A percentile compares a stretch with the other conserved stretches of the same genome.
Evolutionary conservation across 2,797 vertebrate genomes (phyloP).

Genomic region (Pristis pectinata): DNA sequence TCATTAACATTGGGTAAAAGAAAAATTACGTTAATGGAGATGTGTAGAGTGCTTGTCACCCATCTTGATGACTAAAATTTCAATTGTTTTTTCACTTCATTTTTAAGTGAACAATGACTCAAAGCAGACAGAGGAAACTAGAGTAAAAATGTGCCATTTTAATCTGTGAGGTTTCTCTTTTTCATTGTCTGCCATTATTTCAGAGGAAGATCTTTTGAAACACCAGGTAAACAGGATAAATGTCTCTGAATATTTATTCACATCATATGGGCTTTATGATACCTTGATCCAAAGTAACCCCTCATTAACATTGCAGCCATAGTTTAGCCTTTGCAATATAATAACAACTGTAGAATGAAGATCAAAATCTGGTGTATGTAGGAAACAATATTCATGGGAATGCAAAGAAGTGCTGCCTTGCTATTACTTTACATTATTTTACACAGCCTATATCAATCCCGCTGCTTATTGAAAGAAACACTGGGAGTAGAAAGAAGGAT

Average conservation of each 20-base stretch:
- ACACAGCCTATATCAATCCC: not conserved
- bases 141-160: not conserved
- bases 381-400: not conserved
- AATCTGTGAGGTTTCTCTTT: not conserved
- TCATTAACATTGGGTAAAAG: not conserved
- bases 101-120: not conserved
- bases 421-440: not conserved
- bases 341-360: not conserved
- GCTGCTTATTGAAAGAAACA: no score
- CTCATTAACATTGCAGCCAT: not conserved
- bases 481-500: no score
- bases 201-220: not conserved
- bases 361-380: not conserved
- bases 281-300: not conserved
- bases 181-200: not conserved
- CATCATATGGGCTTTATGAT: not conserved
- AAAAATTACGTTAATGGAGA: not conserved
- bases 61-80: not conserved
- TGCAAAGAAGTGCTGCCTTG: not conserved
- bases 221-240: not conserved
- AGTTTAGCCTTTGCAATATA: not conserved
- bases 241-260: not conserved
- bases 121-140: not conserved
- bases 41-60: not conserved
- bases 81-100: not conserved